Base-by-base conservation (phyloP, 2,113 vertebrate species). In the Elephas maximus region DNA sequence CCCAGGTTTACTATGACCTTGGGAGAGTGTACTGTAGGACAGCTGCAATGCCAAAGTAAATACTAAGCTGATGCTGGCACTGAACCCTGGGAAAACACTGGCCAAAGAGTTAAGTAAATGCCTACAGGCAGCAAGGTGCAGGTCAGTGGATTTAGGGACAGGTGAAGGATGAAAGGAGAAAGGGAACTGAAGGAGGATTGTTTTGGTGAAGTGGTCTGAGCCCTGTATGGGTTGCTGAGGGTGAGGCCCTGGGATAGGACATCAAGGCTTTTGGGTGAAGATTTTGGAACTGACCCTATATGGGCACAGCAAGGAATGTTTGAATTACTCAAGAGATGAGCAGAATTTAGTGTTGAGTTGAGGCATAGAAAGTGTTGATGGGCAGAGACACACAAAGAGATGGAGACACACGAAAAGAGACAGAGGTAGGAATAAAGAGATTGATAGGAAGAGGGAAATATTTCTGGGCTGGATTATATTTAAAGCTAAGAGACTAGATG, bases 31-130 rank as follows among this genome's bases (percentile, higher is more conserved):
- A 33, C 3, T 89, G 48, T 3, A 81, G 37, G 67, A 73, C n/a
- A 71, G 33, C 2, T n/a, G 51, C 28, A 8, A 21, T 17, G 85
- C 81, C 96, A 96, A 71, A 92, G 45, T 88, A 92, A 94, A 96
- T 67, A 77, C 8, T 71, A 44, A 37, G 17, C 37, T 8, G 6
- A 60, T 28, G 30, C 33, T 89, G 67, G 83, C 82, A 51, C 23
- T 12, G 69, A 44, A 69, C 24, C 65, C 62, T 65, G 76, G 74
- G 26, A 89, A 96, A 84, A 87, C 9, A 80, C 17, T 65, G 69
- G 62, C 30, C 33, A 81, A 80, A 76, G 71, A 44, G n/a, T 62
- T 95, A 51, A 90, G 93, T 57, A 91, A 93, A 44, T 45, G 41
- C 18, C 37, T 81, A 33, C 4, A 24, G 77, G 84, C 45, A 83